A percentile compares a stretch with the other conserved stretches of the same genome.
Conservation (phyloP, 2,113 vertebrate species). For the Phrynosoma blainvillii region DNA sequence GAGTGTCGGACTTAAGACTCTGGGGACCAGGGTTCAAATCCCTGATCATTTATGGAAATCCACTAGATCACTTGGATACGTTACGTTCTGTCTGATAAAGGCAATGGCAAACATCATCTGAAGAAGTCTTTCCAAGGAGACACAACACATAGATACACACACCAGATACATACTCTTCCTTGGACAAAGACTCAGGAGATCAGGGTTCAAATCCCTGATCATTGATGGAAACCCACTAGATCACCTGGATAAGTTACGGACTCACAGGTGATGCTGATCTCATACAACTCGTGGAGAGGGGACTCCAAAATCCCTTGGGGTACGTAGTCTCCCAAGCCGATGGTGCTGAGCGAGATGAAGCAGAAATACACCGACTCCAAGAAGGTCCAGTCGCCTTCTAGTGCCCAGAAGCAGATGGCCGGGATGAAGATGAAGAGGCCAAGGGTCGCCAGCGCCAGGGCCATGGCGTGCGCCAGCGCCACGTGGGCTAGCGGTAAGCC, state of each 20-base stretch:
- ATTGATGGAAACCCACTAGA: too few relatives aligned
- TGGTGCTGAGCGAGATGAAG: conserved; percentile 82
- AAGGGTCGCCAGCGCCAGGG: conserved; percentile 53
- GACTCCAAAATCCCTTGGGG: conserved; percentile 55
- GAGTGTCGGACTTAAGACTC: too few relatives aligned
- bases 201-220: too few relatives aligned
- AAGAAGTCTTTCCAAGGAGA: too few relatives aligned
- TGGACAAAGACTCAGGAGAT: too few relatives aligned
- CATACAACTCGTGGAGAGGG: conserved; percentile 54
- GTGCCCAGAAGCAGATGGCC: conserved; percentile 64
- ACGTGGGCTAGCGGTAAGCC: conserved; percentile 55
- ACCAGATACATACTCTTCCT: too few relatives aligned
- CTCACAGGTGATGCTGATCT: conserved; percentile 80
- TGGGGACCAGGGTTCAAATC: too few relatives aligned
- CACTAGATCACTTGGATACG: too few relatives aligned
- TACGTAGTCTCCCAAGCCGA: conserved; percentile 75
- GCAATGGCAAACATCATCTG: too few relatives aligned
- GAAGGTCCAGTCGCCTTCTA: conserved; percentile 71
- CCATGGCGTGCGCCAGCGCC: conserved; percentile 55
- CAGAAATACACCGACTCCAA: conserved; percentile 82
- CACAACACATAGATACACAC: too few relatives aligned
- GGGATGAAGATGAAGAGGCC: conserved; percentile 75
- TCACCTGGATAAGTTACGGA: background rate
- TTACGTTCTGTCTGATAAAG: too few relatives aligned
- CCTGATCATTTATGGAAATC: too few relatives aligned